A percentile compares a stretch with the other conserved stretches of the same genome.
phyloP scores from a whole-genome alignment of 1,140 invertebrate genomes.

The Pseudomyrmex cubaensis region DNA sequence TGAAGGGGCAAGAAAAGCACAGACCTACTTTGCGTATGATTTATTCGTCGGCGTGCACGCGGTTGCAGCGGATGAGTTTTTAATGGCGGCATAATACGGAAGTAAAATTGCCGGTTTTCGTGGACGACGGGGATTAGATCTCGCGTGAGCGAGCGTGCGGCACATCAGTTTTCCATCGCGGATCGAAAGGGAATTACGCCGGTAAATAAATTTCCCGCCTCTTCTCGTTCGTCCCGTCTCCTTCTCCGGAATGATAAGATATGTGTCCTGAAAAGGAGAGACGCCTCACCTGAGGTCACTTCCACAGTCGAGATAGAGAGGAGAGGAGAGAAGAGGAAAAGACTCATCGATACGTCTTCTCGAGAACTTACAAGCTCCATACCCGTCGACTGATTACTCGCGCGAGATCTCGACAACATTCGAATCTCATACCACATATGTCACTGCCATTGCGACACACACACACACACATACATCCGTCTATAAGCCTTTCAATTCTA shows the following conservation, averaged over 20 bases:
- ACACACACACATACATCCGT: background rate
- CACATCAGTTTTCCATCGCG: slow-evolving; percentile 34
- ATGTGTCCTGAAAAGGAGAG: slow-evolving; percentile 31
- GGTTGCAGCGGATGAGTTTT: slow-evolving; percentile 60
- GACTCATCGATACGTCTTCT: slow-evolving; percentile 58
- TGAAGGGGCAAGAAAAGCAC: slow-evolving; percentile 9
- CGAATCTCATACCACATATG: slow-evolving; percentile 22
- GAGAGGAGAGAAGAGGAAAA: background rate
- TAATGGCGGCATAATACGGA: slow-evolving; percentile 56
- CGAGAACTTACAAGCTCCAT: slow-evolving; percentile 1
- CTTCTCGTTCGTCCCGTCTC: background rate
- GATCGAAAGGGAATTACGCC: slow-evolving; percentile 20
- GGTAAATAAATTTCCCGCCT: slow-evolving; percentile 44
- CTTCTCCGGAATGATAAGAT: slow-evolving; percentile 46
- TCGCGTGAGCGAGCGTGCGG: slow-evolving; percentile 20
- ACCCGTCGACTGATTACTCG: slow-evolving; percentile 9
- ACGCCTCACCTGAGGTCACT: slow-evolving; percentile 21
- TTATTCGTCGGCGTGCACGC: slow-evolving; percentile 37
- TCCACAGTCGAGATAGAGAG: background rate
- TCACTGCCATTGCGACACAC: slow-evolving; percentile 21
- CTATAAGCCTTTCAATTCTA: background rate
- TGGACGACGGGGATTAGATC: slow-evolving; percentile 40
- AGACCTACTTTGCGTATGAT: slow-evolving; percentile 60
- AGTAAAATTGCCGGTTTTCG: slow-evolving; percentile 66
- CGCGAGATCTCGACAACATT: background rate